phyloP scores from a whole-genome alignment of 2,888 invertebrate genomes.

The Julus scandinavius region DNA sequence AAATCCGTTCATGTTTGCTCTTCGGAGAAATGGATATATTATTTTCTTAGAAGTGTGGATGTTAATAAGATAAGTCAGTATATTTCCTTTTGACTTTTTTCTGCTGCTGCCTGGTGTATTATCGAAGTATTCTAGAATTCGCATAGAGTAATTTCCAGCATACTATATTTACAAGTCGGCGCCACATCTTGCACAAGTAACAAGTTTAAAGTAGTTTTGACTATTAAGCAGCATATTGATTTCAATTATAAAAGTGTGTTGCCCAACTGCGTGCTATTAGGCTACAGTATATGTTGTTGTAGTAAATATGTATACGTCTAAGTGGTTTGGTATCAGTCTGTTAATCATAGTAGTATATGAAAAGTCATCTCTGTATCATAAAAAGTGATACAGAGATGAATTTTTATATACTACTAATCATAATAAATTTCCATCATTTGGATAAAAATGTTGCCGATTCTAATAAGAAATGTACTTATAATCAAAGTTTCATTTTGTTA shows the following conservation, averaged over 20 bases:
- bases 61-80: not conserved
- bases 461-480: too few species aligned
- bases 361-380: not conserved
- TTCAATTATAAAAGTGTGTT: not conserved
- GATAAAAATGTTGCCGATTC: too few species aligned
- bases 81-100: not conserved
- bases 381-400: too few species aligned
- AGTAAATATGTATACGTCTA: not conserved
- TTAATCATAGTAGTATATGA: too few species aligned
- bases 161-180: not conserved
- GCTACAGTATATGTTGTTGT: too few species aligned
- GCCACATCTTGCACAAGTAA: not conserved
- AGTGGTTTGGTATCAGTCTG: not conserved
- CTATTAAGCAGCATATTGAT: not conserved
- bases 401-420: too few species aligned
- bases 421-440: too few species aligned
- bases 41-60: not conserved
- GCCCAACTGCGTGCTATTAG: not conserved
- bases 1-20: not conserved
- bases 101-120: not conserved
- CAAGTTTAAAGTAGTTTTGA: too few species aligned
- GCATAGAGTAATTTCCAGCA: not conserved
- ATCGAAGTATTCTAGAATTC: not conserved
- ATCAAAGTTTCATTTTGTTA: too few species aligned
- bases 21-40: not conserved